A percentile compares a stretch with the other conserved stretches of the same genome.
phyloP scores from a whole-genome alignment of 1,140 invertebrate species.

The Physella acuta region DNA sequence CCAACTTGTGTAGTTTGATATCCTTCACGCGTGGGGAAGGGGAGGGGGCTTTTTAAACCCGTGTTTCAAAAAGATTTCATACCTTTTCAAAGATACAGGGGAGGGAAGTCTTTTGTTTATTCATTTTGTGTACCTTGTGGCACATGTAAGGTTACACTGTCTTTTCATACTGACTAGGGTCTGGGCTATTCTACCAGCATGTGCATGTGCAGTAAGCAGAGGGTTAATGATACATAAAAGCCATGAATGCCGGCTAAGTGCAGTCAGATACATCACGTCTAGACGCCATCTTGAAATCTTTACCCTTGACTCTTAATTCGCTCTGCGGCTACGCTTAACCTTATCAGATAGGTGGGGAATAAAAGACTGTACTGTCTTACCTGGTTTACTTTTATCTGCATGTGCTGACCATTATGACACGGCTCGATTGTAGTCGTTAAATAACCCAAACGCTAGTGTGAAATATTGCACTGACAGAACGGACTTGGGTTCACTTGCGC shows the following conservation, averaged over 20 bases:
- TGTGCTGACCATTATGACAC: too few species aligned
- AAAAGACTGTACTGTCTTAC: too few species aligned
- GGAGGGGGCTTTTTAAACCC: too few species aligned
- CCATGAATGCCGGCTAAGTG: not conserved
- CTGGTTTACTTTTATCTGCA: too few species aligned
- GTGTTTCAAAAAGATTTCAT: not conserved
- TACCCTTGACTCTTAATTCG: constrained; percentile 5
- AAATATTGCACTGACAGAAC: not conserved
- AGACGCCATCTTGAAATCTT: constrained; percentile 21
- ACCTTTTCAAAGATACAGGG: not conserved
- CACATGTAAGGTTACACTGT: not conserved
- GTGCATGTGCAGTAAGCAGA: not conserved
- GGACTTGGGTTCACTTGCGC: constrained; percentile 1
- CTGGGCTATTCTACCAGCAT: not conserved
- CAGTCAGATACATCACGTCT: not conserved
- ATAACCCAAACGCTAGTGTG: not conserved
- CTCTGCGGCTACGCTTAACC: not conserved
- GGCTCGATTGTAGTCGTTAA: not conserved
- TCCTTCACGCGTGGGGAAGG: too few species aligned
- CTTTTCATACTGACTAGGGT: not conserved
- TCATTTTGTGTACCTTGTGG: not conserved
- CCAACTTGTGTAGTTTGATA: too few species aligned
- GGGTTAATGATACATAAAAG: not conserved
- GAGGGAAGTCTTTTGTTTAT: not conserved
- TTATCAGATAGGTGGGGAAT: not conserved